These are phyloP conservation scores for Lepidurus couesii DNA, from an alignment of 1,140 invertebrate genomes.

Conservation along the genomic window DNA sequence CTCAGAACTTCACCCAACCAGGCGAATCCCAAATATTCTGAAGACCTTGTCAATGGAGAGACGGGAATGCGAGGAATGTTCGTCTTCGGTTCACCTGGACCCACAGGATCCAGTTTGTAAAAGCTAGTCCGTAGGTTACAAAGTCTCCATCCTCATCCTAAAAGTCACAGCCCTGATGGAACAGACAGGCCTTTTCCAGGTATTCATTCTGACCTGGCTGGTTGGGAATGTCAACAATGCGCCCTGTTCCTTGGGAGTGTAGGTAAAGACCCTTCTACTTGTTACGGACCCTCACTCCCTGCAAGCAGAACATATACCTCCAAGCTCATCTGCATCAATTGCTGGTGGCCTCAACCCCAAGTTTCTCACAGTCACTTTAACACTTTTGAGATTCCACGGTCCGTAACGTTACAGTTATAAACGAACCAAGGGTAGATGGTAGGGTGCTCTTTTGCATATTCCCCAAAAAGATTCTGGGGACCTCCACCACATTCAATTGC, in stretches of 20 bases:
- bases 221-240: conserved; percentile 15
- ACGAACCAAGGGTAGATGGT: not conserved
- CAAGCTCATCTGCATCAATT: conserved; percentile 13
- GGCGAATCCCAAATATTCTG: not conserved
- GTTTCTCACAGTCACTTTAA: not conserved
- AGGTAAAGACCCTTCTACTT: no score
- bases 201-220: conserved; percentile 6
- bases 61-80: conserved; percentile 3
- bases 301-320: not conserved
- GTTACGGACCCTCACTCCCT: not conserved
- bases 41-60: not conserved
- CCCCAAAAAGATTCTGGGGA: not conserved
- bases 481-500: conserved; percentile 8
- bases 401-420: not conserved
- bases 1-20: not conserved
- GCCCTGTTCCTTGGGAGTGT: not conserved
- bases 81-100: not conserved
- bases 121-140: not conserved
- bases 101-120: not conserved
- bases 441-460: conserved; percentile 1
- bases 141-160: not conserved
- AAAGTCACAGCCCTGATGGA: conserved; percentile 5
- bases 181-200: conserved; percentile 6
- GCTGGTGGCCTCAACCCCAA: not conserved
- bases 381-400: not conserved